Evolutionary conservation across 2,113 vertebrate genomes (phyloP).

Genomic region (Erythrocebus patas): DNA sequence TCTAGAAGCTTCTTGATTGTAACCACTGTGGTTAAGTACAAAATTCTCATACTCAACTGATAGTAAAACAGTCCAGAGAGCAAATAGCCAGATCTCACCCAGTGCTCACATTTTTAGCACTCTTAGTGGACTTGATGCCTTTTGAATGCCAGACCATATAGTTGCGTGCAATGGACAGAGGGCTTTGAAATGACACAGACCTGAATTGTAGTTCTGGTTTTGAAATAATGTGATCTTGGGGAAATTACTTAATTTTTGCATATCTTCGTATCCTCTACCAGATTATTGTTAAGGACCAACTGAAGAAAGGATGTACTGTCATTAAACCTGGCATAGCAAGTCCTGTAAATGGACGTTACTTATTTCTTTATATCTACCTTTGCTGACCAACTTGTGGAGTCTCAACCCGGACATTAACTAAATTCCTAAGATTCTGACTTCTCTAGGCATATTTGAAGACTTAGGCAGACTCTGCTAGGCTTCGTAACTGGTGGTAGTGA

Average conservation of each 20-base stretch:
- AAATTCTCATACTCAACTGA: not conserved
- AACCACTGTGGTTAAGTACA: not conserved
- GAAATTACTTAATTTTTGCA: not conserved
- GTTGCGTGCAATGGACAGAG: not conserved
- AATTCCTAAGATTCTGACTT: not conserved
- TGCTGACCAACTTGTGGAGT: not conserved
- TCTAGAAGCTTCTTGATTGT: not conserved
- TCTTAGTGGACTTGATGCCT: not conserved
- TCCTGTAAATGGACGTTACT: not conserved
- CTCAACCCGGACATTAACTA: not conserved
- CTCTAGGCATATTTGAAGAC: not conserved
- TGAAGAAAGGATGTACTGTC: not conserved
- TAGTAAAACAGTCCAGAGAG: not conserved
- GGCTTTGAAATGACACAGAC: not conserved
- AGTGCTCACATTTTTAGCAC: not conserved
- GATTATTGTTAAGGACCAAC: not conserved
- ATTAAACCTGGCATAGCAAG: not conserved
- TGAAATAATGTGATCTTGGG: not conserved
- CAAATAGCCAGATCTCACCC: not conserved
- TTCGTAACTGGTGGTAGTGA: too few relatives aligned
- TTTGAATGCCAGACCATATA: not conserved
- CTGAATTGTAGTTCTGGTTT: not conserved
- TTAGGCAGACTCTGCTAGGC: not conserved
- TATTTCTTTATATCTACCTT: not conserved
- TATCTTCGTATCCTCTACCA: not conserved